Percentiles rank a stretch among this genome's conserved stretches.
These are phyloP conservation scores for Manis pentadactyla DNA, from an alignment of 2,797 vertebrate genomes.

Conservation along the genomic window DNA sequence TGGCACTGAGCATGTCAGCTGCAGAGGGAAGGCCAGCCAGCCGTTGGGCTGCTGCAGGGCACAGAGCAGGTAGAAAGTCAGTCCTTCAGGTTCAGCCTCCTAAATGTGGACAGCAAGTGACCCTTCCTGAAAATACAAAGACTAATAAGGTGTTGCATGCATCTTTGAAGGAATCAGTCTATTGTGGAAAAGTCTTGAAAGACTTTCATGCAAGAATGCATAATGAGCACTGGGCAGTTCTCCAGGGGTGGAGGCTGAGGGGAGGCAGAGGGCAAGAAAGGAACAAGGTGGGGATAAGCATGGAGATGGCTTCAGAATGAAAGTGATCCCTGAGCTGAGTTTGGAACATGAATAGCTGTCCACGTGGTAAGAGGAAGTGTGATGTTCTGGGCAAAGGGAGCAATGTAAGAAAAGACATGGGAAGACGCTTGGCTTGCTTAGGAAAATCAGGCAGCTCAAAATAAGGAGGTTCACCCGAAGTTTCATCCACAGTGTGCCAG, in stretches of 20 bases:
- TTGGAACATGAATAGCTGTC: neutral
- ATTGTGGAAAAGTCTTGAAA: neutral
- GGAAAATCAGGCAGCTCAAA: neutral
- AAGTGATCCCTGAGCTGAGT: neutral
- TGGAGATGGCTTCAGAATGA: neutral
- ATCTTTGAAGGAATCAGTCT: neutral
- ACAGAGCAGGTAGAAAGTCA: neutral
- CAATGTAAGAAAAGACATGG: neutral
- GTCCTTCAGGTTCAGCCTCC: neutral
- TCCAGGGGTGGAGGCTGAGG: neutral
- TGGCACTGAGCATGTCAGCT: rapidly evolving
- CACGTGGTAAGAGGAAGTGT: neutral
- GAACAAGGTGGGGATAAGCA: neutral
- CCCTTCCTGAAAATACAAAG: neutral
- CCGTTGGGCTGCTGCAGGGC: neutral
- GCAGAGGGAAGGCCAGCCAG: neutral
- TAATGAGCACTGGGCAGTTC: neutral
- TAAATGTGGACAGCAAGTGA: neutral
- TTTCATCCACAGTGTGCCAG: neutral
- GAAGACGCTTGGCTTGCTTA: neutral
- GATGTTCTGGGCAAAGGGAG: neutral
- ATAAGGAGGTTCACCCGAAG: neutral
- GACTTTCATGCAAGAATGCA: neutral
- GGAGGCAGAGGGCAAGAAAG: rapidly evolving
- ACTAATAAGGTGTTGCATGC: neutral